Evolutionary conservation across 2,113 vertebrate species (phyloP), one percentile per base, ranked within the genome.

Genomic region (Trichechus manatus): DNA sequence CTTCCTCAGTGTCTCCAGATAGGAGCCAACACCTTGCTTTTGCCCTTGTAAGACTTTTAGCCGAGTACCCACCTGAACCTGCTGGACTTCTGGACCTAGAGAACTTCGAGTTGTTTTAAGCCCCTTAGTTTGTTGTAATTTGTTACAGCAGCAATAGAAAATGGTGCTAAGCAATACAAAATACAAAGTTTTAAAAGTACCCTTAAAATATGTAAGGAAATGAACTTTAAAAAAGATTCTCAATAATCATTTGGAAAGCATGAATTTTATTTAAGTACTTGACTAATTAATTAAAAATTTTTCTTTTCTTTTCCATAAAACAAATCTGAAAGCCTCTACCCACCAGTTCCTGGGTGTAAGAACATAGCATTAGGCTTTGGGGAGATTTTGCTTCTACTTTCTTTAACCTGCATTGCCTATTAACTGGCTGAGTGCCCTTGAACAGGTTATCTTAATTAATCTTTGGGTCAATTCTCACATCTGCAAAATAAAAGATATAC

Each of bases 271-370:
- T 75, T 61, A 88, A 42, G 9, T 63, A 72, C 33, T n/a, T n/a
- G 53, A 25, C 63, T 63, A 74, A 70, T 20, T 68, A 79, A 91
- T 64, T 56, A 77, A 68, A 83, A 70, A 5, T 27, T 44, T 19
- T 50, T 77, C 20, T 79, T 93, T 80, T 61, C 56, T 90, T 95
- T 90, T 82, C 19, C 68, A 23, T 77, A 20, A 93, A 33, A 85
- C 9, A 61, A 72, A 64, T 27, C 50, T 47, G 42, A 84, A 66
- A 70, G 8, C 22, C 44, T 82, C 23, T 27, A n/a, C 11, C 20
- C 47, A 14, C 5, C 22, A 22, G 39, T 80, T 86, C 22, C 47
- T 72, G 44, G 56, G n/a, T 27, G 15, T 22, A 22, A 33, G 36
- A 14, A 36, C n/a, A 31, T 8, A 10, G 39, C 36, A 25, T 10